A percentile compares a stretch with the other conserved stretches of the same genome.
These are phyloP conservation scores for Prietella phreatophila DNA, from an alignment of 2,113 vertebrate genomes.

Conservation along the genomic window DNA sequence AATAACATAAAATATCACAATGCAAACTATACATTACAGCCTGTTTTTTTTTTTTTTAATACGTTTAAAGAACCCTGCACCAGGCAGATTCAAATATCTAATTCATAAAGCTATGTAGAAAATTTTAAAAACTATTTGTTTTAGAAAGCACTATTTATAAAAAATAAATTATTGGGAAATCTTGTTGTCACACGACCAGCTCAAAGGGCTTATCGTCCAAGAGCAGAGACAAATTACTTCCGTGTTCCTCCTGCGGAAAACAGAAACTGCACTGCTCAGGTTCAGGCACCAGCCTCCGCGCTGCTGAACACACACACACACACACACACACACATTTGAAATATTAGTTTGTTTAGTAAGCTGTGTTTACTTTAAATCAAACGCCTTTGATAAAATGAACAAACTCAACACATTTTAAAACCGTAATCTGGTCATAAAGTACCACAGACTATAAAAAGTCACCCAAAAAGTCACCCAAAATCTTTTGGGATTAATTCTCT, in stretches of 20 bases:
- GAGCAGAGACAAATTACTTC: conserved; percentile 60
- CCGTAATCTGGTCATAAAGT: neutral
- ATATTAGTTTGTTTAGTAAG: too few relatives aligned
- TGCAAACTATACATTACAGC: neutral
- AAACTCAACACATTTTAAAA: neutral
- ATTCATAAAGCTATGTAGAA: neutral
- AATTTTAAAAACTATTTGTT: neutral
- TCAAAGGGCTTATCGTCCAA: conserved; percentile 52
- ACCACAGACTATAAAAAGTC: neutral
- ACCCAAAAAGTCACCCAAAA: neutral
- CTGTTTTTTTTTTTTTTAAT: neutral
- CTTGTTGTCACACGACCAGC: conserved; percentile 17
- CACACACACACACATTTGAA: neutral
- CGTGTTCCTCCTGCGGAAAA: conserved; percentile 84
- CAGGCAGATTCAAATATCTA: neutral
- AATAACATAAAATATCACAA: neutral
- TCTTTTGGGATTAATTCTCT: neutral
- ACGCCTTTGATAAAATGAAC: neutral
- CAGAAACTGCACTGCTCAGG: conserved; percentile 79
- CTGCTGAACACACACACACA: conserved; percentile 12
- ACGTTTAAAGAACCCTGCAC: neutral
- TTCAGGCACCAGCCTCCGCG: conserved; percentile 16
- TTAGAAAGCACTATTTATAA: neutral
- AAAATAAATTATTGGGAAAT: neutral
- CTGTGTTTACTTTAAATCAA: too few relatives aligned